These are phyloP conservation scores for Serripes groenlandicus DNA, from an alignment of 2,888 invertebrate genomes.

Conservation along the genomic window DNA sequence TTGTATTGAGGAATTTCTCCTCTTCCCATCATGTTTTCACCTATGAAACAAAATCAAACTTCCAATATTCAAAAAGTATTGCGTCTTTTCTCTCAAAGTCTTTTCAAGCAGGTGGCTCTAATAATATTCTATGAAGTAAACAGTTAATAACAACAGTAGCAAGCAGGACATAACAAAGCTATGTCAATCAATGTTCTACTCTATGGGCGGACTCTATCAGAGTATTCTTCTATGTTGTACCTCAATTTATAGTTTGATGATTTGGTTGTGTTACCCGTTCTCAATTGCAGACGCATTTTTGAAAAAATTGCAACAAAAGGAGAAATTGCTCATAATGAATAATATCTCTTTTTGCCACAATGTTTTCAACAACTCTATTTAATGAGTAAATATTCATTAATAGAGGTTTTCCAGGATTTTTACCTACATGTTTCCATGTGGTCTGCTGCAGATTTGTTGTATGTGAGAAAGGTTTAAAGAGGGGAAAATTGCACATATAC, in stretches of 20 bases:
- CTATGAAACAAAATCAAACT: not conserved
- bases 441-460: too few relatives aligned
- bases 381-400: too few relatives aligned
- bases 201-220: not conserved
- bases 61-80: too few relatives aligned
- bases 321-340: not conserved
- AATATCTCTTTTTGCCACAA: not conserved
- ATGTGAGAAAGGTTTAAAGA: too few relatives aligned
- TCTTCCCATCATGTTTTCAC: not conserved
- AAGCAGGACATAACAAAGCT: too few relatives aligned
- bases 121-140: too few relatives aligned
- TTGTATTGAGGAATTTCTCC: not conserved
- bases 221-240: too few relatives aligned
- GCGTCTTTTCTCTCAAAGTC: too few relatives aligned
- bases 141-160: too few relatives aligned
- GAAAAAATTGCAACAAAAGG: not conserved
- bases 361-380: not conserved
- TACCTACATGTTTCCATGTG: too few relatives aligned
- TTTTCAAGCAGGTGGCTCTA: too few relatives aligned
- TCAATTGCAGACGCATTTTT: not conserved
- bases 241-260: not conserved
- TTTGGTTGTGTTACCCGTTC: not conserved
- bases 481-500: not conserved
- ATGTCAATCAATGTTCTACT: not conserved
- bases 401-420: too few relatives aligned